Percentiles rank a stretch among this genome's conserved stretches.
Evolutionary conservation across 2,888 invertebrate genomes (phyloP).

Genomic region (Allacma fusca): DNA sequence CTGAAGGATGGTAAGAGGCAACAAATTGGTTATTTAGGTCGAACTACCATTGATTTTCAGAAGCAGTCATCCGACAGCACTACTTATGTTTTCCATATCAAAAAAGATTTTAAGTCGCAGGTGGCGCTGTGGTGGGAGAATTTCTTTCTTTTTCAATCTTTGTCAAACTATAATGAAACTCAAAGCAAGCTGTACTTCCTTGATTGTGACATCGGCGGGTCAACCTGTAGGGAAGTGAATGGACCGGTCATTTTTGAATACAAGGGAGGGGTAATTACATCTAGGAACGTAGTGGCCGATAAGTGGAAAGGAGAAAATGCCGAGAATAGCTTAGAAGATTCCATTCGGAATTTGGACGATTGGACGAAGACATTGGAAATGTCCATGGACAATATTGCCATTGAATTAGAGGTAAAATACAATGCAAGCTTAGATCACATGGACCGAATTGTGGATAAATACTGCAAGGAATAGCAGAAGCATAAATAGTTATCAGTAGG

Average conservation of each 20-base stretch:
- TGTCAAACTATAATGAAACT: neutral
- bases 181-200: neutral
- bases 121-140: slow-evolving; percentile 2
- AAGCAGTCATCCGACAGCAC: neutral
- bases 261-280: neutral
- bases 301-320: neutral
- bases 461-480: neutral
- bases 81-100: neutral
- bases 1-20: neutral
- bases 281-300: neutral
- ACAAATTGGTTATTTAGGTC: neutral
- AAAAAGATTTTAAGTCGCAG: neutral
- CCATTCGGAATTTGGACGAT: neutral
- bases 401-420: neutral
- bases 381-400: neutral
- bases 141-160: neutral
- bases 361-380: neutral
- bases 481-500: no score
- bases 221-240: neutral
- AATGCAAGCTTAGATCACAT: neutral
- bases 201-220: neutral
- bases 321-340: neutral
- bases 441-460: neutral
- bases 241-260: neutral
- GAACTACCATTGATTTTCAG: neutral